Conservation (phyloP, 1,140 invertebrate genomes). For the Ips typographus region DNA sequence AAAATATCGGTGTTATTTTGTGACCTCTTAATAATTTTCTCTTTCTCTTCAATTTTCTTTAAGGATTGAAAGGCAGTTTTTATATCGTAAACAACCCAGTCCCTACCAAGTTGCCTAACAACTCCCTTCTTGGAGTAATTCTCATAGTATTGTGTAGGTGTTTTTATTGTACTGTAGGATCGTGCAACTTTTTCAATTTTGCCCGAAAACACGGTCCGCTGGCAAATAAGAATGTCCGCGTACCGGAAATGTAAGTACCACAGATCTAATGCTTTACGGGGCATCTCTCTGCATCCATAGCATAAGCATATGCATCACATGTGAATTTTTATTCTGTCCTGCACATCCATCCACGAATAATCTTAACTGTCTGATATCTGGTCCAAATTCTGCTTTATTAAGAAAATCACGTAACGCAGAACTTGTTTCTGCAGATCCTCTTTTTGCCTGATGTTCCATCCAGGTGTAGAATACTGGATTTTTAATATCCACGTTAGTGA, state of each 20-base stretch:
- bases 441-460: conserved; percentile 25
- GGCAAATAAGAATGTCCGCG: conserved; percentile 44
- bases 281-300: conserved; percentile 31
- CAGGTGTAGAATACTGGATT: conserved; percentile 33
- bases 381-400: conserved; percentile 1
- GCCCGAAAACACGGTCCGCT: conserved; percentile 43
- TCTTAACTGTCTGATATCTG: neutral
- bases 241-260: conserved; percentile 36
- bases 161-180: too few relatives aligned
- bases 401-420: conserved; percentile 26
- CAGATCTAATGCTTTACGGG: conserved; percentile 15
- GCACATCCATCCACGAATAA: conserved; percentile 41
- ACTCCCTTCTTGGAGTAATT: too few relatives aligned
- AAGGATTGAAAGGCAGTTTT: too few relatives aligned
- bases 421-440: conserved; percentile 21
- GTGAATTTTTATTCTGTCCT: conserved; percentile 47
- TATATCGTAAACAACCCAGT: too few relatives aligned
- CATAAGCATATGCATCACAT: conserved; percentile 36
- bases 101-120: too few relatives aligned
- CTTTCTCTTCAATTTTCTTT: too few relatives aligned
- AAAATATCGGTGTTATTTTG: too few relatives aligned
- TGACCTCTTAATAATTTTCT: too few relatives aligned
- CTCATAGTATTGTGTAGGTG: too few relatives aligned
- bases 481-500: conserved; percentile 12
- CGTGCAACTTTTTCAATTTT: conserved; percentile 39